Base-by-base conservation (phyloP, 2,113 vertebrate species). In the Circaetus cinerascens region DNA sequence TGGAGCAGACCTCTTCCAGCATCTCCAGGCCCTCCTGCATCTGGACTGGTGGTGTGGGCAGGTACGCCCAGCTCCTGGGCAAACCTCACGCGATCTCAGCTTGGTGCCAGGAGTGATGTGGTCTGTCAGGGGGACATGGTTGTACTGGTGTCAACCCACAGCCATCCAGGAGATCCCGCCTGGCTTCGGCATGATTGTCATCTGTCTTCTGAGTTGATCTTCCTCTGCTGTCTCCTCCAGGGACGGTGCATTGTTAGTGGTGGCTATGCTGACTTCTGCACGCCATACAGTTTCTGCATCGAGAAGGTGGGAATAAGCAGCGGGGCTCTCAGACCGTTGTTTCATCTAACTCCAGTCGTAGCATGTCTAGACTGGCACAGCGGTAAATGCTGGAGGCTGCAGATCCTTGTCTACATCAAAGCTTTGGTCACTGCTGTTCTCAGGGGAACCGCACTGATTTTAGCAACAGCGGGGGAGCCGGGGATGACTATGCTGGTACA, bases 211-310 rank as follows among this genome's bases (percentile, higher is more conserved):
- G 51, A 45, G 38, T 0, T 63, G 56, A 16, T 32, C 41, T 74
- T 86, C n/a, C 53, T 63, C 43, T 66, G 32, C 63, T 57, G 29
- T 30, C 53, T 59, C 23, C 6, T 12, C 23, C 68, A 69, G 79
- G 25, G n/a, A 7, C 7, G 19, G 27, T 2, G 1, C 38, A 23
- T 72, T 0, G 0, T 36, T 63, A 15, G 30, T 0, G 1, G 34
- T 40, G 13, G n/a, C 50, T 43, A 1, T n/a, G 32, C 73, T 63
- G 90, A 26, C 59, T 60, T 67, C 53, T 82, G 27, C 72, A 19
- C 0, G 1, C 34, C 2, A 1, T 55, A 11, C 15, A 1, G 56
- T 56, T 69, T 67, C 18, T 66, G 57, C 29, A 13, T 0, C 10
- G 67, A 53, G 46, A 21, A 46, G 72, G 68, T 76, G 46, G 51